phyloP scores from a whole-genome alignment of 2,797 vertebrate genomes.

The Rhynchotus rufescens region DNA sequence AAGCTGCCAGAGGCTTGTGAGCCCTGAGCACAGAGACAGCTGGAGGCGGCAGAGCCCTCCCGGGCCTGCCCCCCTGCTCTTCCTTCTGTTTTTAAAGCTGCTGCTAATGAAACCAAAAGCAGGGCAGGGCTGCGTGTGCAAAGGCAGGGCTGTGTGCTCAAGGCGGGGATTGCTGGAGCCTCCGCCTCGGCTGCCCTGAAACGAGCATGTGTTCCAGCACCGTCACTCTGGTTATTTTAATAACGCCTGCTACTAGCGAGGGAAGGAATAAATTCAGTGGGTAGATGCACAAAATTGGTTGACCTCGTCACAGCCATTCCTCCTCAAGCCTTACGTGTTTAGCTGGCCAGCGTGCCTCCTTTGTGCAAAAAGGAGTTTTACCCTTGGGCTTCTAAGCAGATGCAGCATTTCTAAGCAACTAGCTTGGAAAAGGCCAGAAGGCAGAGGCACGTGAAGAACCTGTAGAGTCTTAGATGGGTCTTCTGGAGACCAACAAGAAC shows the following conservation, averaged over 20 bases:
- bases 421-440: not conserved
- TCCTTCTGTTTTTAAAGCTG: not conserved
- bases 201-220: not conserved
- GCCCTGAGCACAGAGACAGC: not conserved
- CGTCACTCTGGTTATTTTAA: slow-evolving; percentile 4
- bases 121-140: not conserved
- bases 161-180: not conserved
- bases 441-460: not conserved
- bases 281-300: not conserved
- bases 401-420: slow-evolving; percentile 1
- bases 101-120: not conserved
- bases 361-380: not conserved
- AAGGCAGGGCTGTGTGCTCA: too few relatives aligned
- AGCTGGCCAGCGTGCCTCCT: not conserved
- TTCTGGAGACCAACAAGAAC: not conserved
- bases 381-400: not conserved
- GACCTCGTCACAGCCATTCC: not conserved
- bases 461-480: not conserved
- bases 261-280: not conserved
- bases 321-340: slow-evolving; percentile 4
- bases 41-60: not conserved
- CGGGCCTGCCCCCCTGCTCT: not conserved
- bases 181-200: not conserved
- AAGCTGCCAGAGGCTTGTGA: slow-evolving; percentile 20
- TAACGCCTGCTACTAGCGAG: not conserved